Base-by-base conservation (phyloP, 2,113 vertebrate genomes). In the Anarrhichthys ocellatus region DNA sequence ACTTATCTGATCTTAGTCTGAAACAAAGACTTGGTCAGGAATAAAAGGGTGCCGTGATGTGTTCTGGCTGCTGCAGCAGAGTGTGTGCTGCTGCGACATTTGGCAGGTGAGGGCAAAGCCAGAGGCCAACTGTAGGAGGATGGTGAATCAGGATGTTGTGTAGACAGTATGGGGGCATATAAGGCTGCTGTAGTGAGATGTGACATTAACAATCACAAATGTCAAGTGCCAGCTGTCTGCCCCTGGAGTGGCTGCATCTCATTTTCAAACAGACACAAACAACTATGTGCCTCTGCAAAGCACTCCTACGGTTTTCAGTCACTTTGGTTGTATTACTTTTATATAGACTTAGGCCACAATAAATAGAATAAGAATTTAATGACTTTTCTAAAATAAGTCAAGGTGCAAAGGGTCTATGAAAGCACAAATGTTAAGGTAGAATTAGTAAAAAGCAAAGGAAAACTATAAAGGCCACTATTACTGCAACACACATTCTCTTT, bases 221-320 rank as follows among this genome's bases (percentile, higher is more conserved):
- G 89, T 84, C 86, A 78, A 73, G 75, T 61, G 63, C 64, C 88
- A 91, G 79, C 83, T 93, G 90, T 87, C 80, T 69, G 32, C 71
- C 73, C 42, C 40, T 38, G 11, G 44, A 86, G 76, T 29, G 62
- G 38, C 78, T 73, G 69, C 56, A 52, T 79, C 63, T 83, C 38
- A 18, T 61, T 56, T 82, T 78, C 14, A 9, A 78, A 76, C 6
- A 73, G 40, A 77, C 71, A 80, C 44, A 64, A 29, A 42, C 38
- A 58, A 27, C 38, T 56, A 10, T 77, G 68, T 46, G 22, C 13
- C 20, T 64, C n/a, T 42, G 34, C 4, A 63, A 56, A 75, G 32
- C n/a, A 66, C 14, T 4, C 14, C 18, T 27, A 40, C 7, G 7
- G 22, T 54, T 71, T 68, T 5, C 5, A 1, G 1, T 40, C 17